Percentiles rank a stretch among this genome's conserved stretches.
These are phyloP conservation scores for Vimba vimba DNA, from an alignment of 2,113 vertebrate genomes.

Conservation along the genomic window DNA sequence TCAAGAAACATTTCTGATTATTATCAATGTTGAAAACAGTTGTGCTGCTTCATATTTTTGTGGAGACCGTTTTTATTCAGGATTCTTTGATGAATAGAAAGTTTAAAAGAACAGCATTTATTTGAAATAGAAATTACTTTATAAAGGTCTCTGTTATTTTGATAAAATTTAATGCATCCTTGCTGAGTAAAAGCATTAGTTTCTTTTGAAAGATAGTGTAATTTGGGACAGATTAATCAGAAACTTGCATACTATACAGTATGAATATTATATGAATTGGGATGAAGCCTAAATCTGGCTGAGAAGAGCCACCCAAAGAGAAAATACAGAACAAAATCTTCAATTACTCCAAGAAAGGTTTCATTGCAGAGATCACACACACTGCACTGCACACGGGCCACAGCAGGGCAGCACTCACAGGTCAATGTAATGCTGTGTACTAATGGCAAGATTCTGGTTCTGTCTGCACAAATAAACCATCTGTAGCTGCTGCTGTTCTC, in stretches of 20 bases:
- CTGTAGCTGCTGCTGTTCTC: conserved; percentile 69
- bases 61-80: too few species aligned
- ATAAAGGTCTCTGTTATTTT: too few species aligned
- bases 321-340: not conserved
- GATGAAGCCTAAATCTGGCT: not conserved
- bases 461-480: conserved; percentile 70
- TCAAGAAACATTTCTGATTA: too few species aligned
- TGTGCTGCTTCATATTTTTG: too few species aligned
- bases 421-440: conserved; percentile 73
- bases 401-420: conserved; percentile 71
- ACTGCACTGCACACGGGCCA: conserved; percentile 39
- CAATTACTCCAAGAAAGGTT: not conserved
- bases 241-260: not conserved
- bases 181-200: too few species aligned
- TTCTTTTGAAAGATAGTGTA: not conserved
- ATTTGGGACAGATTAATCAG: not conserved
- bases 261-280: not conserved
- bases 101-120: too few species aligned
- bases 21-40: too few species aligned
- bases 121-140: too few species aligned
- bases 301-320: not conserved
- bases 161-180: too few species aligned
- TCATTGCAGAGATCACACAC: not conserved
- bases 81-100: too few species aligned
- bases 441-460: conserved; percentile 72